Evolutionary conservation across 1,140 invertebrate species (phyloP).

Genomic region (Chironomus striatipennis): DNA sequence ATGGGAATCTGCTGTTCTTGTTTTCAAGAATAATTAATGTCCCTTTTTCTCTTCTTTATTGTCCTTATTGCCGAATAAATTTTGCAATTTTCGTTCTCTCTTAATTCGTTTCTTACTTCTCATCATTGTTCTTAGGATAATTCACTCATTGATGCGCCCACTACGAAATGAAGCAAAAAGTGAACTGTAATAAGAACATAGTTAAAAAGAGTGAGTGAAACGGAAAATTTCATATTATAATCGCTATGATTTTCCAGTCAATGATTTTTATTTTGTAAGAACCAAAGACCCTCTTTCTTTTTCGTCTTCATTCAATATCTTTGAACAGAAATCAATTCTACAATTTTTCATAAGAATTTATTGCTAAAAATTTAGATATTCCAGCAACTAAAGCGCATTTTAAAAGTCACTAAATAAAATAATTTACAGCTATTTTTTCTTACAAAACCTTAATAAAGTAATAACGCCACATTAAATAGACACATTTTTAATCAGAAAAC

Average conservation of each 20-base stretch:
- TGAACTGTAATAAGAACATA: background rate
- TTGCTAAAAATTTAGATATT: background rate
- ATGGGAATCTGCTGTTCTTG: conserved; percentile 21
- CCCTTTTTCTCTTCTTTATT: conserved; percentile 15
- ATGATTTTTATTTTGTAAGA: background rate
- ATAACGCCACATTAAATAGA: no score
- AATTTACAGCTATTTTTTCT: no score
- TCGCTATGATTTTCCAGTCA: conserved; percentile 16
- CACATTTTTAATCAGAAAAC: no score
- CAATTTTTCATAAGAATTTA: background rate
- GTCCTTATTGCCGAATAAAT: background rate
- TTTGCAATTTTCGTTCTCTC: background rate
- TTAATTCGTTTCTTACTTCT: background rate
- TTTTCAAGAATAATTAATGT: conserved; percentile 21
- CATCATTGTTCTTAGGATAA: background rate
- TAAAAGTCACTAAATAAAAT: no score
- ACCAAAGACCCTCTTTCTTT: background rate
- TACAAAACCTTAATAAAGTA: no score
- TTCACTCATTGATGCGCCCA: background rate
- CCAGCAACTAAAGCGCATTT: background rate
- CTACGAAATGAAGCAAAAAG: background rate
- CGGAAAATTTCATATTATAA: background rate
- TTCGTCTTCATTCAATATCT: background rate
- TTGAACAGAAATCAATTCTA: background rate
- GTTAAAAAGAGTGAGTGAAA: no score